Conservation (phyloP, 2,888 invertebrate genomes). For the Gibbula magus region DNA sequence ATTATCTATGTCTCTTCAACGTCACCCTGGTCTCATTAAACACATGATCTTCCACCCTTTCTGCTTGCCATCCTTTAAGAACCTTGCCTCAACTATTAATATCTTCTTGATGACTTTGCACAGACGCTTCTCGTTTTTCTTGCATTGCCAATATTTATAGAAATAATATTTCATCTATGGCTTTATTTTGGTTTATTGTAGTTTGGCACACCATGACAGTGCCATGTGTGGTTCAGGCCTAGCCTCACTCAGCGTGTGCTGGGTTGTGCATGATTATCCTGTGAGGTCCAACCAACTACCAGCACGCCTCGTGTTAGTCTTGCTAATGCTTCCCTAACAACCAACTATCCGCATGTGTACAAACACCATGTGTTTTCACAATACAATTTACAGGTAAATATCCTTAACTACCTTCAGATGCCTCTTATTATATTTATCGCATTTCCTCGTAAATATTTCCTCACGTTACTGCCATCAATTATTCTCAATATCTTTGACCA, state of each 20-base stretch:
- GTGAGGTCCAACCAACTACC: constrained; percentile 10
- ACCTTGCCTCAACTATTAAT: not conserved
- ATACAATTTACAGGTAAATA: constrained; percentile 20
- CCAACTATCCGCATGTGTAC: constrained; percentile 20
- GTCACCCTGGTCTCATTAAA: not conserved
- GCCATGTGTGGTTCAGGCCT: not conserved
- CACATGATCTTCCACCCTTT: not conserved
- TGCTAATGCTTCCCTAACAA: constrained; percentile 24
- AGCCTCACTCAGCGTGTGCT: not conserved
- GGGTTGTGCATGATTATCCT: not conserved
- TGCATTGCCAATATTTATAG: constrained; percentile 21
- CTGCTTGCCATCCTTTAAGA: not conserved
- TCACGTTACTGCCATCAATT: not conserved
- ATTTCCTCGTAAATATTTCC: not conserved
- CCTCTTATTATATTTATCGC: not conserved
- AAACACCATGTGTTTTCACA: constrained; percentile 21
- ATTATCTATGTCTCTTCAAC: not conserved
- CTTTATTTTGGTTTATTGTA: constrained; percentile 19
- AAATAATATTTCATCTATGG: constrained; percentile 24
- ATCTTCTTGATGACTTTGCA: not conserved
- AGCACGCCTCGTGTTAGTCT: constrained; percentile 12
- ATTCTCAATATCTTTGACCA: not conserved
- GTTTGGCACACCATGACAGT: constrained; percentile 7
- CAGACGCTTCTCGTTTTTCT: constrained; percentile 9
- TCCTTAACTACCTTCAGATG: constrained; percentile 15